Evolutionary conservation across 1,140 invertebrate species (phyloP).

Genomic region (Trichoplusia ni): DNA sequence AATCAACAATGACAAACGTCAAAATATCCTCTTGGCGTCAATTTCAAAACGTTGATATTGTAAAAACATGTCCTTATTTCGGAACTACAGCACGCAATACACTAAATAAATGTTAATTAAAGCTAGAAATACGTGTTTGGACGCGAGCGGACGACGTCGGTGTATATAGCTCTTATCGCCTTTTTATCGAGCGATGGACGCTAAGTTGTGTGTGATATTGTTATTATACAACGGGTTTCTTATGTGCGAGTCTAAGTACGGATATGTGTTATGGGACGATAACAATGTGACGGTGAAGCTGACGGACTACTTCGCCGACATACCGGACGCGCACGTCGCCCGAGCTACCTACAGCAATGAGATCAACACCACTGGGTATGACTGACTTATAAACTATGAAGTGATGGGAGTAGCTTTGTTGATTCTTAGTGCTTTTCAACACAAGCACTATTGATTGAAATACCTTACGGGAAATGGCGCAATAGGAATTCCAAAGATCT

Average conservation of each 20-base stretch:
- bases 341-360: constrained; percentile 65
- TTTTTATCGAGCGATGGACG: constrained; percentile 23
- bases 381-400: no score
- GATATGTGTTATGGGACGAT: constrained; percentile 49
- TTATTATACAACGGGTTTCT: constrained; percentile 38
- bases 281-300: constrained; percentile 41
- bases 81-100: neutral
- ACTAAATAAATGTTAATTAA: constrained; percentile 15
- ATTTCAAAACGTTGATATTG: neutral
- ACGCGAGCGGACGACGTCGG: neutral
- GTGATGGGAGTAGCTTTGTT: no score
- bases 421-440: no score
- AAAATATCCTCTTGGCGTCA: neutral
- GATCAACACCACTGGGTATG: constrained; percentile 67
- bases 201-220: constrained; percentile 29
- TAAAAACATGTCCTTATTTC: neutral
- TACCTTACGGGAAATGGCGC: no score
- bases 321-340: constrained; percentile 56
- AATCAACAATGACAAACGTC: constrained; percentile 5
- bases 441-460: no score
- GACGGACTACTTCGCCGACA: constrained; percentile 49
- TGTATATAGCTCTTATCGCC: no score
- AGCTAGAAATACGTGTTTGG: neutral
- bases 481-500: no score
- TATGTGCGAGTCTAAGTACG: constrained; percentile 57